These are phyloP conservation scores for Sylvia atricapilla DNA, from an alignment of 2,113 vertebrate genomes.

Conservation along the genomic window DNA sequence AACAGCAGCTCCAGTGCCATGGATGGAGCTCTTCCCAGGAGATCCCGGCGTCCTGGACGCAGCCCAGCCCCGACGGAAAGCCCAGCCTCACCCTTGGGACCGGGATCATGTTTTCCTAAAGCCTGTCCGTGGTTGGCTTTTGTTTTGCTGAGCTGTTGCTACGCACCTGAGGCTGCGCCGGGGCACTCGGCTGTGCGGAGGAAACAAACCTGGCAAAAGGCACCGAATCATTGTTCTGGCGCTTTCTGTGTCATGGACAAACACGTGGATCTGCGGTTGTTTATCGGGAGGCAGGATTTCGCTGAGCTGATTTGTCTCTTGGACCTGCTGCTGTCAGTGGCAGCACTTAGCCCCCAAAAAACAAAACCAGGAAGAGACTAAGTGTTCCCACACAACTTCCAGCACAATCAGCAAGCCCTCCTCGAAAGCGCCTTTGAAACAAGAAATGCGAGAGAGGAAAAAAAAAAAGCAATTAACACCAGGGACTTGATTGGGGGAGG, in stretches of 20 bases:
- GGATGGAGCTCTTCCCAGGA: background rate
- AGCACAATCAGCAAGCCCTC: constrained; percentile 69
- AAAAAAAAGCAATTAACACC: constrained; percentile 41
- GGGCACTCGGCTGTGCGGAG: background rate
- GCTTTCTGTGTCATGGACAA: constrained; percentile 24
- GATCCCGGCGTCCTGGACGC: background rate
- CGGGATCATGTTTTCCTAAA: background rate
- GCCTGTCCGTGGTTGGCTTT: background rate
- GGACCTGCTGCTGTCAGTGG: constrained; percentile 1
- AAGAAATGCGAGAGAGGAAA: constrained; percentile 43
- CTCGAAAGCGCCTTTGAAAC: constrained; percentile 43
- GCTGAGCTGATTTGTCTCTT: background rate
- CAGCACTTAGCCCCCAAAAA: constrained; percentile 47
- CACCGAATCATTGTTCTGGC: constrained; percentile 48
- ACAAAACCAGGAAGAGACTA: constrained; percentile 86
- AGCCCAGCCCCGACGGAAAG: background rate
- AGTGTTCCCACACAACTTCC: constrained; percentile 72
- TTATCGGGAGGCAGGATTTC: constrained; percentile 25
- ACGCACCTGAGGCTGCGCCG: constrained; percentile 9
- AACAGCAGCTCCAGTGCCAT: fast-evolving
- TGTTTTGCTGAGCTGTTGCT: constrained; percentile 66
- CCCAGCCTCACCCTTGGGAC: background rate
- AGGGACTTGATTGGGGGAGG: background rate
- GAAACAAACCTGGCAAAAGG: constrained; percentile 29
- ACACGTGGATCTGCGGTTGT: constrained; percentile 23